Evolutionary conservation across 2,888 invertebrate species (phyloP).

Genomic region (Limenitis camilla): DNA sequence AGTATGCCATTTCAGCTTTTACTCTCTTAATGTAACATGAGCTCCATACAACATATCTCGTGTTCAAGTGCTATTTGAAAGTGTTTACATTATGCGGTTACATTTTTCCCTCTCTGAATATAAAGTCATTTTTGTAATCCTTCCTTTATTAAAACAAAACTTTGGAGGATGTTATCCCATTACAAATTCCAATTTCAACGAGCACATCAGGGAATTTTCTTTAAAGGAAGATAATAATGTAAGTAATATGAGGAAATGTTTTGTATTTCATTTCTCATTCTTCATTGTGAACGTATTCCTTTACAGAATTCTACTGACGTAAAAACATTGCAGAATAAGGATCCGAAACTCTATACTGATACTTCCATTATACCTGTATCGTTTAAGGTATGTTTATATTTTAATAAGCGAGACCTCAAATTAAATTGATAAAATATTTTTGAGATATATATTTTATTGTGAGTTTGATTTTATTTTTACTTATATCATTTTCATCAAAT

Average conservation of each 20-base stretch:
- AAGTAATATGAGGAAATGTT: conserved; percentile 30
- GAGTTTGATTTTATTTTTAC: too few species aligned
- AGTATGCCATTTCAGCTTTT: conserved; percentile 37
- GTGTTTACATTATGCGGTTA: conserved; percentile 20
- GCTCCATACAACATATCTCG: conserved; percentile 26
- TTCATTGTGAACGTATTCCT: conserved; percentile 13
- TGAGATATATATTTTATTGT: too few species aligned
- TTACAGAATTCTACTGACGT: conserved; percentile 52
- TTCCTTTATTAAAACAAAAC: conserved; percentile 17
- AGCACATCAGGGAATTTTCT: conserved; percentile 49
- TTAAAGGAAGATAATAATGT: conserved; percentile 39
- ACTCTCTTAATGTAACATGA: conserved; percentile 35
- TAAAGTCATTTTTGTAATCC: conserved; percentile 17
- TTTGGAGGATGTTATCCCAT: conserved; percentile 30
- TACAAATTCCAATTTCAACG: conserved; percentile 45
- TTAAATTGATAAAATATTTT: background rate
- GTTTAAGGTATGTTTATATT: conserved; percentile 42
- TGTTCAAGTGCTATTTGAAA: conserved; percentile 15
- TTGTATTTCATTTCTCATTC: conserved; percentile 8
- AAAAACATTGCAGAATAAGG: conserved; percentile 53
- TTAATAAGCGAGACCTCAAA: background rate
- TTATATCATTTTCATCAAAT: too few species aligned
- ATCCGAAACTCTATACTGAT: conserved; percentile 38
- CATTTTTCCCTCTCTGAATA: conserved; percentile 11
- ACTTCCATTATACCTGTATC: conserved; percentile 39